These are phyloP conservation scores for Antechinus stuartii DNA, from an alignment of 2,113 vertebrate genomes.

Conservation along the genomic window DNA sequence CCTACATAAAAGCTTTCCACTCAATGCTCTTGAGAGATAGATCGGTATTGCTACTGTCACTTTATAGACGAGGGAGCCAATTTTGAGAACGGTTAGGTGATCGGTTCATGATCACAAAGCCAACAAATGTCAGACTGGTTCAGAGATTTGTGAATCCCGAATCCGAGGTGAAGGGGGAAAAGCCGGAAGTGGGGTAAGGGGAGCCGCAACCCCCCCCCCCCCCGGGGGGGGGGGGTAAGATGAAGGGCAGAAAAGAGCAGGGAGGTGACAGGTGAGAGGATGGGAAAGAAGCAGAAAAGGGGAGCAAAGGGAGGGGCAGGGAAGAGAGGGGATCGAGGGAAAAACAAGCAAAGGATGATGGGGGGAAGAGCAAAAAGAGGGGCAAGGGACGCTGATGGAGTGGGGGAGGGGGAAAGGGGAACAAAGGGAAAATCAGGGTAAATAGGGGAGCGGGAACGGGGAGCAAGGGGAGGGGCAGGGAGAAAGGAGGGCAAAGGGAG, in stretches of 20 bases:
- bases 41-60: neutral
- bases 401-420: slow-evolving; percentile 37
- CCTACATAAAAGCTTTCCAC: neutral
- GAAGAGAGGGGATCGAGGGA: no score
- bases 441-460: neutral
- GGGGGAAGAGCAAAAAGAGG: neutral
- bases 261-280: no score
- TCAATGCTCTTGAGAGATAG: neutral
- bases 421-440: no score
- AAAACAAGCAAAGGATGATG: no score
- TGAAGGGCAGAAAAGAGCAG: neutral
- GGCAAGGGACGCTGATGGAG: neutral
- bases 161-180: neutral
- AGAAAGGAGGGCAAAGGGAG: neutral
- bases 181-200: neutral
- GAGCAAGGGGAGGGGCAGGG: neutral
- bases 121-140: neutral
- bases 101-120: neutral
- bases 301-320: neutral
- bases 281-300: neutral
- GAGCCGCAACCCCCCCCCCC: no score
- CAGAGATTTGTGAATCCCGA: neutral
- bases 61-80: neutral
- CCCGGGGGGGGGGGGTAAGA: neutral
- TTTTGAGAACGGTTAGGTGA: neutral